Percentiles rank a stretch among this genome's conserved stretches.
phyloP scores from a whole-genome alignment of 1,140 invertebrate species.

The Neodiprion fabricii region DNA sequence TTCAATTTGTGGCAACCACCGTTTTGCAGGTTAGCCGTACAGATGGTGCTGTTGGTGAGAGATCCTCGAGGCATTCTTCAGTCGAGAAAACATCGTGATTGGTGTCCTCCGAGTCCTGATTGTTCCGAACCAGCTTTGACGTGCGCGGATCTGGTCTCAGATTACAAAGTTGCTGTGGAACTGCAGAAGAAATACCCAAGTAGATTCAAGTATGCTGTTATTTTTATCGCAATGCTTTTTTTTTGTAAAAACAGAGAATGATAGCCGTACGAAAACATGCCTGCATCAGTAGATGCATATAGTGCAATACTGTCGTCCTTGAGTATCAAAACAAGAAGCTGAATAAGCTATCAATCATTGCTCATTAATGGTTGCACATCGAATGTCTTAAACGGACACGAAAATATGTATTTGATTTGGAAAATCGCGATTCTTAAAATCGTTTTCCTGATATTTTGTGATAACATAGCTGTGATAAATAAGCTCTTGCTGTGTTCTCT shows the following conservation, averaged over 20 bases:
- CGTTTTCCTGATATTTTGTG: not conserved
- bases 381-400: no score
- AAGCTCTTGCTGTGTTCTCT: no score
- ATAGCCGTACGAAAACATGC: no score
- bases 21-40: constrained; percentile 71
- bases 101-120: constrained; percentile 84
- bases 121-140: constrained; percentile 79
- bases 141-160: constrained; percentile 82
- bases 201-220: constrained; percentile 70
- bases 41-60: constrained; percentile 78
- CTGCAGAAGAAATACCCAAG: constrained; percentile 73
- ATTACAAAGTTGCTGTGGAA: constrained; percentile 77
- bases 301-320: no score
- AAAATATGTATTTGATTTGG: no score
- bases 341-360: no score
- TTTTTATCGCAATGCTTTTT: not conserved
- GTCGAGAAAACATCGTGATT: constrained; percentile 81
- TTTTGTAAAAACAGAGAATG: no score
- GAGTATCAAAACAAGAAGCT: no score
- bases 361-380: no score
- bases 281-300: no score
- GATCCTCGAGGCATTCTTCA: constrained; percentile 89
- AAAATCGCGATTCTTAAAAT: no score
- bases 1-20: no score
- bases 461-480: not conserved